Conservation (phyloP, 2,888 invertebrate species). For the Stomorhina lunata region DNA sequence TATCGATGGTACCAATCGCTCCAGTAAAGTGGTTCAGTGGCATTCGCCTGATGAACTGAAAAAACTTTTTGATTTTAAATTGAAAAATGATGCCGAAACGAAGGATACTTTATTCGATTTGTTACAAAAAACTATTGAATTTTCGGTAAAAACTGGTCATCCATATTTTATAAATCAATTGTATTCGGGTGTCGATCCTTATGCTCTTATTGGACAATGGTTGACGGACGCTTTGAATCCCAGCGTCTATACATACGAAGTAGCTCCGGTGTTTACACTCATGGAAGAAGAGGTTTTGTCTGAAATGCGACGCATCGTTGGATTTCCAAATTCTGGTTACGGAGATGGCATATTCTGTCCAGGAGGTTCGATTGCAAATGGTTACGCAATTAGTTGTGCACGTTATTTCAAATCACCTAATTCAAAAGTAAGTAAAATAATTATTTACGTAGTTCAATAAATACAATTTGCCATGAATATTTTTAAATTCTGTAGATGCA, state of each 20-base stretch:
- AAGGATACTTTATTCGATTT: conserved; percentile 86
- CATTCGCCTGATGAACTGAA: conserved; percentile 87
- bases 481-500: too few species aligned
- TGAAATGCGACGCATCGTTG: conserved; percentile 90
- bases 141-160: conserved; percentile 94
- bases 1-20: conserved; percentile 86
- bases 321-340: conserved; percentile 85
- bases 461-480: background rate
- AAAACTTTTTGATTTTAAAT: conserved; percentile 84
- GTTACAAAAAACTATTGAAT: conserved; percentile 87
- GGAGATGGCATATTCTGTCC: conserved; percentile 95
- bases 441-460: background rate
- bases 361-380: conserved; percentile 94
- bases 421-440: conserved; percentile 83
- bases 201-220: conserved; percentile 91
- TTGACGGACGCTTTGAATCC: conserved; percentile 91
- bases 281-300: conserved; percentile 91
- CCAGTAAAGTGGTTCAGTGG: conserved; percentile 90
- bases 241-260: conserved; percentile 94
- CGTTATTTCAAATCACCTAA: conserved; percentile 86
- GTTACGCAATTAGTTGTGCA: conserved; percentile 94
- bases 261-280: conserved; percentile 91
- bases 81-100: conserved; percentile 82
- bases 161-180: conserved; percentile 94
- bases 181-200: conserved; percentile 91